Base-by-base conservation (phyloP, 2,888 invertebrate genomes). In the Auanema freiburgensis region DNA sequence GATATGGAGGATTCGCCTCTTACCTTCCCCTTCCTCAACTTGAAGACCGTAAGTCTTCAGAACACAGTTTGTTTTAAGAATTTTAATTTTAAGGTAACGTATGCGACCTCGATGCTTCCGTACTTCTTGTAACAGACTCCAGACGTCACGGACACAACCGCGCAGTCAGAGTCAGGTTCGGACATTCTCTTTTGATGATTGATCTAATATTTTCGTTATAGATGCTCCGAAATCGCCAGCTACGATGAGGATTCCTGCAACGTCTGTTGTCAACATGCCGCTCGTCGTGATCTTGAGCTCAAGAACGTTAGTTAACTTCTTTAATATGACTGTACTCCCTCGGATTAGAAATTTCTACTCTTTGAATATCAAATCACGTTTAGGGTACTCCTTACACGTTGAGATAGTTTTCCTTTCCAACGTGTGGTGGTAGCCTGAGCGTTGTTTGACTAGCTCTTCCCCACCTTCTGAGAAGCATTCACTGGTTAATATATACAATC, bases 161-260 rank as follows among this genome's bases (percentile, higher is more conserved):
- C 53, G 76, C 74, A 41, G 67, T 72, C 50, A 67, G 76, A 25
- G 74, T 76, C 50, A 69, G 72, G 67, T 69, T 50, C 43, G 2
- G 12, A n/a, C 12, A 8, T 18, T 18, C 2, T 18, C 23, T 14
- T 55, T 8, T 33, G 12, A 2, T 21, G 46, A 46, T 43, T 12
- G 11, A 43, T n/a, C 11, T 43, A n/a, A 43, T 43, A 12, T 43
- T n/a, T 12, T 43, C n/a, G 12, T 43, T 43, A n/a, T 43, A 69
- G 69, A 18, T 76, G 76, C 65, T 71, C 76, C 40, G 76, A 76
- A 58, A 71, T 76, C 41, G 76, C 74, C 33, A 69, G 65, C 46
- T 70, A 74, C 61, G 74, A 76, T 53, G 72, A 69, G 62, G 74
- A 76, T 43, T 74, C 76, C 21, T 76, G 76, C 69, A 76, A 69